Percentiles rank a stretch among this genome's conserved stretches.
phyloP scores from a whole-genome alignment of 2,888 invertebrate species.

The Priapulus caudatus region DNA sequence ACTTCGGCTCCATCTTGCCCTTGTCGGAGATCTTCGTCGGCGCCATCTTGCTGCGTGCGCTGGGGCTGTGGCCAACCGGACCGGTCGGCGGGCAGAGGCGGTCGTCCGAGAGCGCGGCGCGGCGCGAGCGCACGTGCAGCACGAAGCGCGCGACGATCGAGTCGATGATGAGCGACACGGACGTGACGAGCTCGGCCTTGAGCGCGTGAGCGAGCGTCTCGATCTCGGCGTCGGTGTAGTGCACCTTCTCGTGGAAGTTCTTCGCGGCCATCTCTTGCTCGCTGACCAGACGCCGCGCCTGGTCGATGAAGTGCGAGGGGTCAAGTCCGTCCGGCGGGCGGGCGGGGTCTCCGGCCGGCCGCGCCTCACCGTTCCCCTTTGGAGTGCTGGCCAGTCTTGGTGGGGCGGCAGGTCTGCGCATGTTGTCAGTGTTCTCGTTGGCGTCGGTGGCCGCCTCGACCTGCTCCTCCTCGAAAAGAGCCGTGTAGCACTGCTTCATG shows the following conservation, averaged over 20 bases:
- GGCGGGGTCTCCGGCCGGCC: not conserved
- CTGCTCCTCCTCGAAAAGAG: conserved; percentile 48
- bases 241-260: not conserved
- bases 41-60: conserved; percentile 6
- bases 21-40: not conserved
- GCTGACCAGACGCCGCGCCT: conserved; percentile 61
- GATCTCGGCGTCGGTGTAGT: conserved; percentile 47
- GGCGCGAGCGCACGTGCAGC: conserved; percentile 40
- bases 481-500: conserved; percentile 81
- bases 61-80: not conserved
- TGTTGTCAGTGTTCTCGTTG: conserved; percentile 9
- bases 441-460: not conserved
- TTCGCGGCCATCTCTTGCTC: conserved; percentile 60
- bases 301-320: conserved; percentile 59
- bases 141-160: conserved; percentile 63
- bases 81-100: not conserved
- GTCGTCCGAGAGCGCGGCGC: not conserved
- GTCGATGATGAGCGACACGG: conserved; percentile 70
- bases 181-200: conserved; percentile 75
- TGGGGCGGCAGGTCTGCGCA: conserved; percentile 11
- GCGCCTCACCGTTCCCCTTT: not conserved
- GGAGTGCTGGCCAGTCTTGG: not conserved
- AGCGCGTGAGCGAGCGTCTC: conserved; percentile 80
- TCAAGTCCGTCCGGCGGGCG: conserved; percentile 25
- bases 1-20: not conserved